Evolutionary conservation across 2,797 vertebrate genomes (phyloP), one percentile per base, ranked within the genome.

Genomic region (Typhlichthys eigenmanni): DNA sequence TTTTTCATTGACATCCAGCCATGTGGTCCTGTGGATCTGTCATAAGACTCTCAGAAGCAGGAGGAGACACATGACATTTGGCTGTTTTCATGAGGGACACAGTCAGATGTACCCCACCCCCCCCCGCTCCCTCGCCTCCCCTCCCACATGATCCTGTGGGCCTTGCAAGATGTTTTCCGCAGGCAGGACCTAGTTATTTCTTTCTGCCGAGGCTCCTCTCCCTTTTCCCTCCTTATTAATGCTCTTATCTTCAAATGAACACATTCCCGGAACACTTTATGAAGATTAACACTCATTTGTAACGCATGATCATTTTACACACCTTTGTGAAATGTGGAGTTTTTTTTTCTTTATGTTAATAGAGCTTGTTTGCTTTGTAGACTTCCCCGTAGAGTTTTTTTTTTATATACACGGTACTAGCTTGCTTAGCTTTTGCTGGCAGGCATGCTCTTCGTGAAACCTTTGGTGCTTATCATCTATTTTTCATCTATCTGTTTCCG

Each of bases 211-310:
- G 57, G 49, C 48, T 38, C 48, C 75, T 69, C 69, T 66, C 47
- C 38, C 45, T 47, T 68, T 71, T 66, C 47, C 38, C 45, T 47
- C 6, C 62, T 62, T 45, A 62, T 64, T n/a, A 61, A 61, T 16
- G 45, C 60, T 38, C 58, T 68, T 81, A 83, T 88, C 71, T 79
- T 75, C 72, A 83, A 64, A 63, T 32, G 58, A 46, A 69, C 80
- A 74, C 59, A 76, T 80, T 54, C 10, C 74, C 19, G 14, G 45
- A 53, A 48, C 46, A 76, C 60, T 76, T 72, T 73, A 66, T 60
- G 48, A 79, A 82, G 64, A 71, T 82, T 60, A 76, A 68, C 67
- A 65, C 68, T 77, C 60, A 76, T 72, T 73, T 64, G 66, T 47
- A 73, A 59, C 64, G 62, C 67, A 61, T 32, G 69, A 47, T 61